Evolutionary conservation across 2,113 vertebrate genomes (phyloP).

Genomic region (Fulmarus glacialis): DNA sequence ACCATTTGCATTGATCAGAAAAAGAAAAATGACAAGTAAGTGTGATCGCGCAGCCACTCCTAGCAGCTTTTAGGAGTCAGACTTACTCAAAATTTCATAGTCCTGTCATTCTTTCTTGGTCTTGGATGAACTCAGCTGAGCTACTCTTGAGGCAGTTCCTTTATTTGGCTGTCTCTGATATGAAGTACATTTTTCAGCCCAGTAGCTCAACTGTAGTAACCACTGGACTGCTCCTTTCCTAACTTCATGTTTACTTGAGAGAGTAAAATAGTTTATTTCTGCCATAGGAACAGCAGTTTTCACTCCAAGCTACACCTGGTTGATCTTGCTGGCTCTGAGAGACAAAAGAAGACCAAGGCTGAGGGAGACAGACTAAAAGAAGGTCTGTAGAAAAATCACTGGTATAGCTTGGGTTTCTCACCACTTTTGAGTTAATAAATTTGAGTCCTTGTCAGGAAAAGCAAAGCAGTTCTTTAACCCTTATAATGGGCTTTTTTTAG

Average conservation of each 20-base stretch:
- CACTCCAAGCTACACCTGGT: conserved; percentile 93
- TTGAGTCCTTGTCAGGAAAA: background rate
- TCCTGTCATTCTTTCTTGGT: background rate
- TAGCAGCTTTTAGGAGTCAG: background rate
- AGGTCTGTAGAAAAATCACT: conserved; percentile 73
- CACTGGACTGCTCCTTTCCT: background rate
- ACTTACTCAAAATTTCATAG: background rate
- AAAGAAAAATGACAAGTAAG: conserved; percentile 87
- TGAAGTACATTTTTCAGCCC: background rate
- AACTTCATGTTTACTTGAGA: background rate
- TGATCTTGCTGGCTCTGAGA: conserved; percentile 95
- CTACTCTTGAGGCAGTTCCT: background rate
- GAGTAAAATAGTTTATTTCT: background rate
- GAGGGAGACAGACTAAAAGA: conserved; percentile 95
- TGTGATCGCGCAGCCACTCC: background rate
- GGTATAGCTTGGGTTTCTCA: background rate
- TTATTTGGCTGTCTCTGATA: background rate
- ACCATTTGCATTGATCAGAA: conserved; percentile 91
- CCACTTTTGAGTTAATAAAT: background rate
- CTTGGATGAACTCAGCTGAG: background rate
- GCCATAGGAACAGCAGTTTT: conserved; percentile 69
- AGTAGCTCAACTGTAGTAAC: background rate
- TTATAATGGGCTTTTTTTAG: background rate
- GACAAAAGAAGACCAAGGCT: conserved; percentile 97
- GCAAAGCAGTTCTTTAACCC: background rate